Base-by-base conservation (phyloP, 2,797 vertebrate species). In the Chlorospingus flavigularis region DNA sequence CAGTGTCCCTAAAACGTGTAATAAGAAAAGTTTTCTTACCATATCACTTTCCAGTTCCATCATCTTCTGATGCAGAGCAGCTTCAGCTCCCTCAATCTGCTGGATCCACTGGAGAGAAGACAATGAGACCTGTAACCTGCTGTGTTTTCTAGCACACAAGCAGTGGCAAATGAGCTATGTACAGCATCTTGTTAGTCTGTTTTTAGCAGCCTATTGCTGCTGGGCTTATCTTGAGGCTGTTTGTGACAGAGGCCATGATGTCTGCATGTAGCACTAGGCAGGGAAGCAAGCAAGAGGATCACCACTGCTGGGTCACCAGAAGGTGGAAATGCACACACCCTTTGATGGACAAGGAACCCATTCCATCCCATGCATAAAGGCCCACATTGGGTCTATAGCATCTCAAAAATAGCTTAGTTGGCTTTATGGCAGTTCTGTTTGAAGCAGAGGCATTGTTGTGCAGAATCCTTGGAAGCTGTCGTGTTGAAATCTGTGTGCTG, bases 21-120 rank as follows among this genome's bases (percentile, higher is more conserved):
- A 19, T 47, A 79, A 24, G 57, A 11, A 35, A 37, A 65, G 45
- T 68, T 47, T 57, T 87, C 98, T 97, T 94, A 99, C 99, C 99
- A 99, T 99, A 95, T 99, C 99, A 71, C 99, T 99, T 96, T 99
- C 99, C 82, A 99, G 80, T 96, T 99, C 99, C 96, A 99, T 98
- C 99, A 99, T 99, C 96, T 99, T 99, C 98, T 99, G 99, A 96
- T 99, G 99, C 73, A 99, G 97, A 30, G 99, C 99, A 45, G 99
- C 99, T 96, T 99, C 99, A 15, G 99, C 99, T 78, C 99, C 99
- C 96, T 99, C 99, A 12, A 99, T 99, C 97, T 99, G 99, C 81
- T 99, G 99, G 78, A 99, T 99, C 99, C 99, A 99, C 99, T 99
- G 97, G 58, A 96, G 72, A 86, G 86, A 89, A 97, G 43, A 97